Evolutionary conservation across 2,113 vertebrate species (phyloP).

Genomic region (Indicator indicator): DNA sequence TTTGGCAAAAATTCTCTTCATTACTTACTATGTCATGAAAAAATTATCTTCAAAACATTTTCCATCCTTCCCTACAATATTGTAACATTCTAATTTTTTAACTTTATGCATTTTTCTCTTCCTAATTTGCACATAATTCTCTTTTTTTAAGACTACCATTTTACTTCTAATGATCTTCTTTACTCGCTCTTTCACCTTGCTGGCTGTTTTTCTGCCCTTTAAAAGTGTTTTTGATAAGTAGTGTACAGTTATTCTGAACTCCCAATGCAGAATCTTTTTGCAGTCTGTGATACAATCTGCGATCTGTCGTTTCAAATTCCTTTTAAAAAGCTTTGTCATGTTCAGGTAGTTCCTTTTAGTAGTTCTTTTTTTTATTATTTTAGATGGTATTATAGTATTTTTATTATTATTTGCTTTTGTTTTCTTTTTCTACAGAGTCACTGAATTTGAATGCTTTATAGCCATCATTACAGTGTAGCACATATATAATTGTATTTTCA

Average conservation of each 20-base stretch:
- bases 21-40: background rate
- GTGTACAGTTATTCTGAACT: slow-evolving; percentile 29
- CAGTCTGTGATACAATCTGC: background rate
- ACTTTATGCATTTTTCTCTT: background rate
- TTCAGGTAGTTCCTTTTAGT: background rate
- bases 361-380: no score
- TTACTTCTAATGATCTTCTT: slow-evolving; percentile 6
- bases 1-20: background rate
- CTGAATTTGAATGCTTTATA: background rate
- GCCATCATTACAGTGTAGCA: background rate
- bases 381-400: background rate
- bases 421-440: background rate
- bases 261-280: background rate
- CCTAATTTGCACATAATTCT: background rate
- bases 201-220: background rate
- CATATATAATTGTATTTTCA: background rate
- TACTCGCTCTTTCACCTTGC: background rate
- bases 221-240: background rate
- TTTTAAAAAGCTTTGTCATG: slow-evolving; percentile 26
- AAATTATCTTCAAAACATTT: background rate
- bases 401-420: rapidly evolving
- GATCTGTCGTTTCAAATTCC: background rate
- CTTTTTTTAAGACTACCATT: background rate
- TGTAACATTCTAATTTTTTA: background rate
- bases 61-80: background rate